A percentile compares a stretch with the other conserved stretches of the same genome.
phyloP scores from a whole-genome alignment of 2,888 invertebrate genomes.

The Tipula helvola region DNA sequence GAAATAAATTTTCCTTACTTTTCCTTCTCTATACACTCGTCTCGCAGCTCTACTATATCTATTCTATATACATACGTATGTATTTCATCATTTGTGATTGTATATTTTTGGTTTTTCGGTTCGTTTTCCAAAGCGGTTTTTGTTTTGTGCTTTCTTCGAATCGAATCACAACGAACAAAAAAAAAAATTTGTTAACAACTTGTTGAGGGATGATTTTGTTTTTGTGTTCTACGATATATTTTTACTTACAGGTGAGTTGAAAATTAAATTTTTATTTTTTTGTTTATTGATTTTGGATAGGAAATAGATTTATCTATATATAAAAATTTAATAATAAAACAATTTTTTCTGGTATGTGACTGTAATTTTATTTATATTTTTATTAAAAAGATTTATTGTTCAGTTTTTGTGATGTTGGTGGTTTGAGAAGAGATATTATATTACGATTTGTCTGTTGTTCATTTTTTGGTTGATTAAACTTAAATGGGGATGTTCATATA shows the following conservation, averaged over 20 bases:
- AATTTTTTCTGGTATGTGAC: neutral
- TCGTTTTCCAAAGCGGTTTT: neutral
- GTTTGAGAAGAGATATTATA: neutral
- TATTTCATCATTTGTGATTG: neutral
- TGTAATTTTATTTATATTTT: neutral
- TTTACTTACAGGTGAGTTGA: neutral
- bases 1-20: neutral
- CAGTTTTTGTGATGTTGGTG: neutral
- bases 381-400: neutral
- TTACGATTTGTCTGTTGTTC: neutral
- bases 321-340: neutral
- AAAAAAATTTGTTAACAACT: neutral
- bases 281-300: neutral
- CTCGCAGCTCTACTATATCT: too few relatives aligned
- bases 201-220: neutral
- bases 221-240: neutral
- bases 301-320: neutral
- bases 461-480: neutral
- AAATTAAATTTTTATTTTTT: neutral
- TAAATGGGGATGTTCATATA: neutral
- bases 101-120: neutral
- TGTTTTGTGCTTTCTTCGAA: neutral
- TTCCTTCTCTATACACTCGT: neutral
- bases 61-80: neutral
- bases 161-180: neutral